phyloP scores from a whole-genome alignment of 2,888 invertebrate genomes.

The Bellardia pandia region DNA sequence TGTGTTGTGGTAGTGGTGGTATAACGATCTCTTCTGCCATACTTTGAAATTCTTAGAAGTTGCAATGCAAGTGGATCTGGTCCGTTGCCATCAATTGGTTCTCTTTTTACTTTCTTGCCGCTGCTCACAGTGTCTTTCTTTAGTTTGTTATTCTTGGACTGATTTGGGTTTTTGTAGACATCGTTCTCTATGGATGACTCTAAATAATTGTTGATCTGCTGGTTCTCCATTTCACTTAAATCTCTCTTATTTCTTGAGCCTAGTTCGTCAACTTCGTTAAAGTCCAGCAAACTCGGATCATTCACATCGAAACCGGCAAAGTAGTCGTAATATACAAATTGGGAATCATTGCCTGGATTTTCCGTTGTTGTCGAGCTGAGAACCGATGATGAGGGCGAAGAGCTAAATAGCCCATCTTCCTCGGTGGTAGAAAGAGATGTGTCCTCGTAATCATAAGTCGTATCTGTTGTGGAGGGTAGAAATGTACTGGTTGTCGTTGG shows the following conservation, averaged over 20 bases:
- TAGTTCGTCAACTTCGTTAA: constrained; percentile 44
- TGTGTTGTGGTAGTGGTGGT: constrained; percentile 11
- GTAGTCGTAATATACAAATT: constrained; percentile 82
- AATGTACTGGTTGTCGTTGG: constrained; percentile 48
- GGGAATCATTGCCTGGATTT: constrained; percentile 76
- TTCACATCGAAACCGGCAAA: constrained; percentile 73
- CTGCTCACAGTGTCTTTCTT: not conserved
- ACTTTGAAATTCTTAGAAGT: constrained; percentile 75
- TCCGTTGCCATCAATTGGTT: constrained; percentile 19
- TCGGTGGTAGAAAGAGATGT: constrained; percentile 47
- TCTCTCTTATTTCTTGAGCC: constrained; percentile 29
- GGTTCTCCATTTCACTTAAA: not conserved
- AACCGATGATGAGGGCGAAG: constrained; percentile 47
- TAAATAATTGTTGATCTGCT: not conserved
- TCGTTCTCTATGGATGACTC: constrained; percentile 36
- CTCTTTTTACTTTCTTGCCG: constrained; percentile 26
- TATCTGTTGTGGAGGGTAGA: constrained; percentile 12
- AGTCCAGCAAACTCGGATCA: constrained; percentile 74
- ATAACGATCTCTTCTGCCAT: constrained; percentile 72
- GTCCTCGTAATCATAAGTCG: constrained; percentile 51
- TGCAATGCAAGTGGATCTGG: constrained; percentile 38
- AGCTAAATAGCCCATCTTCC: constrained; percentile 17
- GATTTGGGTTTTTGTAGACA: constrained; percentile 27
- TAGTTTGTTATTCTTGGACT: constrained; percentile 2
- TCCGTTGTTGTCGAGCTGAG: constrained; percentile 71